Evolutionary conservation across 2,113 vertebrate genomes (phyloP), one percentile per base, ranked within the genome.

Genomic region (Baryphthengus martii): DNA sequence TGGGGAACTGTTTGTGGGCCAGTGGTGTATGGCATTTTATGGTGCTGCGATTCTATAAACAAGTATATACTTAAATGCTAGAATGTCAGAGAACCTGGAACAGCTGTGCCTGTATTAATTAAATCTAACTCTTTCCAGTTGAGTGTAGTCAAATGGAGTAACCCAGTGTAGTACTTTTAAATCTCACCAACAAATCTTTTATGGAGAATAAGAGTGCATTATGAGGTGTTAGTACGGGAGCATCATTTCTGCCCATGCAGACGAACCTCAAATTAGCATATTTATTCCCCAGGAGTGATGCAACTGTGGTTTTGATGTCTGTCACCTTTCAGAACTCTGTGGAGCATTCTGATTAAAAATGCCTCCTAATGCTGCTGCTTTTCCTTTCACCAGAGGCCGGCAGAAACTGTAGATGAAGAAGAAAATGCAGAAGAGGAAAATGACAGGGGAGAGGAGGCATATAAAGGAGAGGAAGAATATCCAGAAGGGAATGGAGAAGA

Each of bases 351-450:
- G 40, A 59, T 92, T 71, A 70, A 78, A 83, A 88, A 78, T 68
- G 25, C 47, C n/a, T 86, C 45, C 52, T 65, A 83, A 77, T 55
- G 31, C 13, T 79, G 55, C 87, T 95, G 72, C 37, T 90, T 95
- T 96, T 94, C 53, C 25, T 65, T 95, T 88, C 33, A 33, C 53
- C 90, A 98, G 98, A 98, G 97, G 42, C 97, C 97, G 75, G 98
- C 98, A 93, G 98, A 98, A 97, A 98, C 96, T 80, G 97, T 98
- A 28, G 98, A 98, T 24, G 98, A 98, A 86, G 98, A 98, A 96
- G 98, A 98, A 96, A 96, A 97, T 25, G 79, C 75, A 62, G 97
- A 96, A 85, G 95, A 96, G 77, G 96, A 95, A 87, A 65, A 85
- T 70, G 92, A 85, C 33, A 89, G 28, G 28, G 83, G 18, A 29